phyloP scores from a whole-genome alignment of 1,140 invertebrate species.

The Bombyx mandarina region DNA sequence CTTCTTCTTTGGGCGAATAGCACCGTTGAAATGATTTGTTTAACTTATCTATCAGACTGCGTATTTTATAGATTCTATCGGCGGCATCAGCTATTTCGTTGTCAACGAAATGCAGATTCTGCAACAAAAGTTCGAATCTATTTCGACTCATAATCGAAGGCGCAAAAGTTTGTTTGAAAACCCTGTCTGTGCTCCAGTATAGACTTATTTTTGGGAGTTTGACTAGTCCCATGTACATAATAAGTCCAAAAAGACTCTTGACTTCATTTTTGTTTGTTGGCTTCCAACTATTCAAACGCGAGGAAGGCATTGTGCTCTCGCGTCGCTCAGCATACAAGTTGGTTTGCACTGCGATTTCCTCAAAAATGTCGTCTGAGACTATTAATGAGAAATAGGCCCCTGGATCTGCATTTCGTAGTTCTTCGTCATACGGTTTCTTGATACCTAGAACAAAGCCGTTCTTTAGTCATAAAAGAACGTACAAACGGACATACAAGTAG shows the following conservation, averaged over 20 bases:
- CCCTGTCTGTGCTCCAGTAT: slow-evolving; percentile 34
- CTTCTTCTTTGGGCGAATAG: slow-evolving; percentile 30
- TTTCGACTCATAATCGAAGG: slow-evolving; percentile 29
- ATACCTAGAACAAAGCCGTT: too few species aligned
- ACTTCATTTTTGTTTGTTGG: slow-evolving; percentile 35
- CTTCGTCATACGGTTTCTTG: too few species aligned
- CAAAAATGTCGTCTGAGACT: slow-evolving; percentile 32
- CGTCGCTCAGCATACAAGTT: slow-evolving; percentile 32
- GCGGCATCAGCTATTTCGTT: too few species aligned
- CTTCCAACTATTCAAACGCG: slow-evolving; percentile 32
- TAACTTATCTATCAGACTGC: slow-evolving; percentile 20
- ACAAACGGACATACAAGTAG: too few species aligned
- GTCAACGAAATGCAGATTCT: background rate
- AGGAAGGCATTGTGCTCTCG: slow-evolving; percentile 32
- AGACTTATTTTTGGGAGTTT: slow-evolving; percentile 33
- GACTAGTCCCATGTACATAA: slow-evolving; percentile 34
- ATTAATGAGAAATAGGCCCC: slow-evolving; percentile 28
- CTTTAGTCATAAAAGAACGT: too few species aligned
- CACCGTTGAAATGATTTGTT: background rate
- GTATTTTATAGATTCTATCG: slow-evolving; percentile 14
- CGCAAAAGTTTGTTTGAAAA: slow-evolving; percentile 34
- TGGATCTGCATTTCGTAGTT: slow-evolving; percentile 20
- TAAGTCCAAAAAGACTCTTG: slow-evolving; percentile 31
- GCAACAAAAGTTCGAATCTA: slow-evolving; percentile 29
- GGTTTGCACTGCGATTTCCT: slow-evolving; percentile 35